phyloP scores from a whole-genome alignment of 2,797 vertebrate genomes.

The Gambelia wislizenii region DNA sequence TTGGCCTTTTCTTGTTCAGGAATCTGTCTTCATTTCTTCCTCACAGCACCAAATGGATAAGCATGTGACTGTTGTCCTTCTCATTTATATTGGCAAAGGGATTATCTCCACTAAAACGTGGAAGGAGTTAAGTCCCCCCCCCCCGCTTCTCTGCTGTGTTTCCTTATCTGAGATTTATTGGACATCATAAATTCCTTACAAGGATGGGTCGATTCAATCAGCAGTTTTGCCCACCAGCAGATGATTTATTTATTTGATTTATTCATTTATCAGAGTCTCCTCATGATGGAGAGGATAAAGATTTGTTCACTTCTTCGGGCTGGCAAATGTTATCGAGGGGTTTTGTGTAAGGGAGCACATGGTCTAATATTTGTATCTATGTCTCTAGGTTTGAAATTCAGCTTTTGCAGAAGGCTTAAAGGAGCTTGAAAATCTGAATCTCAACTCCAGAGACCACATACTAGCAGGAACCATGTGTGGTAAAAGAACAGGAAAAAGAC shows the following conservation, averaged over 20 bases:
- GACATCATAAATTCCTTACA: not conserved
- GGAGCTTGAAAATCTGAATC: not conserved
- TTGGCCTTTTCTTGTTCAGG: not conserved
- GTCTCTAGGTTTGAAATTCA: not conserved
- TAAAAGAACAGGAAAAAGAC: not conserved
- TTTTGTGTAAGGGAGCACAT: not conserved
- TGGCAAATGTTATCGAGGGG: not conserved
- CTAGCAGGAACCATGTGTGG: not conserved
- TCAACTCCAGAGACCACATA: not conserved
- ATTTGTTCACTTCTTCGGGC: not conserved
- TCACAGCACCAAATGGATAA: not conserved
- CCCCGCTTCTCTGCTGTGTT: not conserved
- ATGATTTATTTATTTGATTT: not conserved
- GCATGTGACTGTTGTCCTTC: not conserved
- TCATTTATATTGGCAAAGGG: not conserved
- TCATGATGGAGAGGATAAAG: not conserved
- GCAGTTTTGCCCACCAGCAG: not conserved
- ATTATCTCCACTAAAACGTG: not conserved
- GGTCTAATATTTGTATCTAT: not conserved
- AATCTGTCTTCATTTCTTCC: not conserved
- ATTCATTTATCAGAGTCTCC: not conserved
- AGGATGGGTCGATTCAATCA: not conserved
- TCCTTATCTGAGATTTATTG: constrained; percentile 5
- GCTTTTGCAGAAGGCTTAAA: not conserved
- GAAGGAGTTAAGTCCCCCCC: not conserved